Evolutionary conservation across 2,888 invertebrate species (phyloP).

Genomic region (Drosophila cognata): DNA sequence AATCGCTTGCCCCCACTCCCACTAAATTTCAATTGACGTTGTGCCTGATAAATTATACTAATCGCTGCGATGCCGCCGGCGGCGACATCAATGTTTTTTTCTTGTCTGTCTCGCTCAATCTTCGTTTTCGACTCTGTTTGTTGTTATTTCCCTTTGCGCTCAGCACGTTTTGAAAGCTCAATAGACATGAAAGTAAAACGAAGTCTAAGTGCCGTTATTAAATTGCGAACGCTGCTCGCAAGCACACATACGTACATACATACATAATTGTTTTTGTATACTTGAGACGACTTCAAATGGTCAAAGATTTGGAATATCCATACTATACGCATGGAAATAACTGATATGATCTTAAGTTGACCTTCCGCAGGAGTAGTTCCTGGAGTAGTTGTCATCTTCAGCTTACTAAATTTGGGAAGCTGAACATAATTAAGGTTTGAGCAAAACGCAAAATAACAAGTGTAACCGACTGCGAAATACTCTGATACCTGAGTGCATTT

Average conservation of each 20-base stretch:
- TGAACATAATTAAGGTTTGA: neutral
- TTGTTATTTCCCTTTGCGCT: conserved; percentile 20
- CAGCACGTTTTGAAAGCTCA: conserved; percentile 48
- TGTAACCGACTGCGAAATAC: neutral
- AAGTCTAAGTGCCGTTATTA: conserved; percentile 56
- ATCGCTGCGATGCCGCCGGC: conserved; percentile 36
- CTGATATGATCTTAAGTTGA: neutral
- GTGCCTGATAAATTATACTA: conserved; percentile 73
- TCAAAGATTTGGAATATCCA: too few species aligned
- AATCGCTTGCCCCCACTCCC: conserved; percentile 47
- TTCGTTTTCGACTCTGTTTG: conserved; percentile 13
- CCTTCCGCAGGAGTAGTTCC: neutral
- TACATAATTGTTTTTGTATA: neutral
- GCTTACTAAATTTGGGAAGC: neutral
- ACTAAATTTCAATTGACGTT: conserved; percentile 60
- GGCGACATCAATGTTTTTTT: conserved; percentile 8
- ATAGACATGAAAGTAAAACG: conserved; percentile 49
- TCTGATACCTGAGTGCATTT: neutral
- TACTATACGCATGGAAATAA: neutral
- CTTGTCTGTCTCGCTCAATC: conserved; percentile 21
- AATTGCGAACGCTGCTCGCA: conserved; percentile 36
- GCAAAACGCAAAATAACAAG: neutral
- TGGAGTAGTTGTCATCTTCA: neutral
- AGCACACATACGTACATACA: neutral
- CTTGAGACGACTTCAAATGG: neutral